Base-by-base conservation (phyloP, 1,140 invertebrate genomes). In the Chironomus tepperi region DNA sequence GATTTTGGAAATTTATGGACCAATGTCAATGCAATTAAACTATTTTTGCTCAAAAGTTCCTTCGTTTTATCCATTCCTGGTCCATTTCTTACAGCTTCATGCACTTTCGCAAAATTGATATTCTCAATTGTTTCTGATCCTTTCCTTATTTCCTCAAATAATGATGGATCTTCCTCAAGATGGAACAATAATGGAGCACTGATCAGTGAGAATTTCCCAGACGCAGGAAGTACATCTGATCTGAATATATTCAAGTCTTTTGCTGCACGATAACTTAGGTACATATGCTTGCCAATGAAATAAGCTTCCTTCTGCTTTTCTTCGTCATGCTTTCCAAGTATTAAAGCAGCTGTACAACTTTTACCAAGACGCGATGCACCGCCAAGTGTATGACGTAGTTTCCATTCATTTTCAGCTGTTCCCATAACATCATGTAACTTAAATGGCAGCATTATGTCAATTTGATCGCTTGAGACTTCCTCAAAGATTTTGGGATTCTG, bases 281-380 rank as follows among this genome's bases (percentile, higher is more conserved):
- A 92, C 12, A 95, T 85, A 81, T 95, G 90, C 80, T 91, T 90
- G 15, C 94, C 94, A 85, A 96, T 95, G 75, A 90, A 85, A 79
- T 90, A 93, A 0, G 91, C 94, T 75, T 87, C 84, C 70, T 88
- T 83, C 78, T 90, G 88, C 2, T 87, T 81, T 18, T 87, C 85
- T 73, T 86, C 80, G 67, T 83, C 83, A 79, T 95, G 92, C 42
- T 88, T 89, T 15, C 89, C 91, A 16, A 96, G 81, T 77, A 90
- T 87, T 78, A 96, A 83, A 0, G 92, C 89, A 24, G 91, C 89
- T 84, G 92, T 87, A 78, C 94, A 96, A 42, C 91, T 90, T 79
- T 91, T 92, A 0, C 93, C 92, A 19, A 95, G 80, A n/a, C 96
- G 83, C 79, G 90, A 89, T 18, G 90, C 92, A 64, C 89, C 89